Evolutionary conservation across 2,797 vertebrate species (phyloP).

Genomic region (Brachymystax lenok): DNA sequence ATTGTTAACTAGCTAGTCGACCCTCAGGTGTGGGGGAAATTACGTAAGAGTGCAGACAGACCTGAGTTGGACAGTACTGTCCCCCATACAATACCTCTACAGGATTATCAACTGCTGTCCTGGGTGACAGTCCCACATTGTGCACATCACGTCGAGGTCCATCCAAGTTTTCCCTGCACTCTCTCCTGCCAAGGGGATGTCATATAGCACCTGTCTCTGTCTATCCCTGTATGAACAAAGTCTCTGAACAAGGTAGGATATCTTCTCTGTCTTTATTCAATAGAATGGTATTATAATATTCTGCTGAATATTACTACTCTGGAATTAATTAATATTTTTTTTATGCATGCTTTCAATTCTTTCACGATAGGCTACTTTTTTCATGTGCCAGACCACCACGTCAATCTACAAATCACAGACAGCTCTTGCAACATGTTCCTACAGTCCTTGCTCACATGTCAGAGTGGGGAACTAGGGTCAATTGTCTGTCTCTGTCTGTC

Average conservation of each 20-base stretch:
- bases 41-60: slow-evolving; percentile 28
- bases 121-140: slow-evolving; percentile 20
- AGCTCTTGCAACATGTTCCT: neutral
- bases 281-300: neutral
- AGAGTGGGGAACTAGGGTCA: neutral
- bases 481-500: neutral
- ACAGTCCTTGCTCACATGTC: neutral
- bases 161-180: slow-evolving; percentile 7
- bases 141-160: slow-evolving; percentile 25
- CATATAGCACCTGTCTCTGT: slow-evolving; percentile 16
- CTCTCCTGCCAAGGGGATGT: slow-evolving; percentile 28
- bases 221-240: slow-evolving; percentile 32
- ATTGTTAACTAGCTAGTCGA: slow-evolving; percentile 29
- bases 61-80: neutral
- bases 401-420: neutral
- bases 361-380: neutral
- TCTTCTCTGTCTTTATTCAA: neutral
- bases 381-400: neutral
- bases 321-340: neutral
- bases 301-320: neutral
- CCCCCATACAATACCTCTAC: slow-evolving; percentile 7
- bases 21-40: slow-evolving; percentile 22
- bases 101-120: slow-evolving; percentile 22
- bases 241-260: slow-evolving; percentile 51
- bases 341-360: neutral